Base-by-base conservation (phyloP, 2,888 invertebrate genomes). In the Tachina lurida region DNA sequence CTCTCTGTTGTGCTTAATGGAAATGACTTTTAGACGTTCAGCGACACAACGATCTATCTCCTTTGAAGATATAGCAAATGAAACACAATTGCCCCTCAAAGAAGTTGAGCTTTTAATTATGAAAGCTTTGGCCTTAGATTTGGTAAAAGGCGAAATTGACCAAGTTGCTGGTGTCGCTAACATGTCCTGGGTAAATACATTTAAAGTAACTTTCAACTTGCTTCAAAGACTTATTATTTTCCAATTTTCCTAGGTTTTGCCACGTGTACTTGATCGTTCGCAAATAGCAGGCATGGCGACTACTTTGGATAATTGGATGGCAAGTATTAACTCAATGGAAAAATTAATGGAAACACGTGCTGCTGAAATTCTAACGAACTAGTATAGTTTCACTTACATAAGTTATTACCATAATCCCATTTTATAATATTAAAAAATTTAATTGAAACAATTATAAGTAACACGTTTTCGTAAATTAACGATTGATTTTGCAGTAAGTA, bases 1-100 rank as follows among this genome's bases (percentile, higher is more conserved):
- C 85, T 97, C 98, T 0, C 94, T 99, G 22, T 94, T 99, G 17
- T 98, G 99, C 91, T 94, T 99, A 0, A 99, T 99, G 98, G 93
- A 97, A 96, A 98, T 99, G 98, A 98, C 99, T 0, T 98, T 99
- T 91, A 97, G 97, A 91, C 95, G 98, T 71, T 96, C 98, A 0
- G 97, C 98, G 0, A 97, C 97, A 70, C 95, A 97, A 88, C 94
- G 96, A 79, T 96, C 97, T 90, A 94, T 99, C 79, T 95, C 97
- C 0, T 99, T 99, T 93, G 94, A 95, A 0, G 98, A 99, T 92
- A 98, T 99, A 76, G 95, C 98, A 0, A 93, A 94, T 45, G 97
- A 97, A 91, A 97, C 98, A 5, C 95, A 96, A 87, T 94, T 99
- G 80, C 97, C 97, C 0, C 93, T 95, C 0, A 95, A 96, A 88